Conservation (phyloP, 2,113 vertebrate species). For the Salvator merianae region DNA sequence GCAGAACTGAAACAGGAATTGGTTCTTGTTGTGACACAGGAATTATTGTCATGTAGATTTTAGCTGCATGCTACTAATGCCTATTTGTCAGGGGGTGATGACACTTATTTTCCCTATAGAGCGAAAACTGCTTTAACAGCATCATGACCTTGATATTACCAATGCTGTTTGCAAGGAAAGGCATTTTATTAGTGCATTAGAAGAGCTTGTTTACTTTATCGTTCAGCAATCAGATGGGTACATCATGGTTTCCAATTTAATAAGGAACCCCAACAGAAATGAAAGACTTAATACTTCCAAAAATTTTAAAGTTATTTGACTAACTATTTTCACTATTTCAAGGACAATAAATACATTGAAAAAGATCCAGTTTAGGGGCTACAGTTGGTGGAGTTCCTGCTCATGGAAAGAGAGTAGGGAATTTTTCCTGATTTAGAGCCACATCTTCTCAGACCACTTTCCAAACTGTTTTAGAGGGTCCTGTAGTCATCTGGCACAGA, state of each 20-base stretch:
- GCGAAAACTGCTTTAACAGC: background rate
- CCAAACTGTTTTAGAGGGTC: background rate
- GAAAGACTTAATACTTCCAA: background rate
- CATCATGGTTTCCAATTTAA: background rate
- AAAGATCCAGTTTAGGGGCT: background rate
- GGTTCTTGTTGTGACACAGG: background rate
- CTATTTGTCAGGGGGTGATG: background rate
- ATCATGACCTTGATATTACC: background rate
- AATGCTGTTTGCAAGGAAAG: background rate
- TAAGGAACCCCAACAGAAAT: background rate
- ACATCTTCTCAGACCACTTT: background rate
- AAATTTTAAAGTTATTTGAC: background rate
- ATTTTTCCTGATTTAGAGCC: no score
- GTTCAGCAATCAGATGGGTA: background rate
- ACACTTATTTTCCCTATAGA: background rate
- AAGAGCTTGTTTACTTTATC: background rate
- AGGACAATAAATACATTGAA: background rate
- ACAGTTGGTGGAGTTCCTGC: background rate
- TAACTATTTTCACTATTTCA: no score
- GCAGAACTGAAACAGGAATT: background rate
- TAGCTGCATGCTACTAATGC: no score
- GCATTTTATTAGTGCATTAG: background rate
- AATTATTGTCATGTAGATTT: constrained; percentile 2
- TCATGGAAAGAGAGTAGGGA: background rate
- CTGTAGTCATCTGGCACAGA: background rate